Base-by-base conservation (phyloP, 2,113 vertebrate genomes). In the Pimephales promelas region DNA sequence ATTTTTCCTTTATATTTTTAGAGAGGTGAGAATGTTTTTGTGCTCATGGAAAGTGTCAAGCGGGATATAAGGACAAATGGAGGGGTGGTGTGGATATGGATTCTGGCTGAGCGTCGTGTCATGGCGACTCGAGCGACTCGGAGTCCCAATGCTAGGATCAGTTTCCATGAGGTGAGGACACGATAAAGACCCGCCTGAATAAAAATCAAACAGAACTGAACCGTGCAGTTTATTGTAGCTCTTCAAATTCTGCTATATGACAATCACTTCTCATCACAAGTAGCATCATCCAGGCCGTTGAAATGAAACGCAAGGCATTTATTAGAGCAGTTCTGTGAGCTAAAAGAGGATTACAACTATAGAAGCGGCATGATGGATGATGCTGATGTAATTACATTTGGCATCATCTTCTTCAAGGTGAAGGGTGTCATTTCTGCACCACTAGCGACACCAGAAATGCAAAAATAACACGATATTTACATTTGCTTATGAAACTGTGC, bases 1-100 rank as follows among this genome's bases (percentile, higher is more conserved):
- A 20, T 26, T 20, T 79, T 86, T 90, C 83, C 88, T 86, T 87
- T 83, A 22, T 26, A 86, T 85, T 82, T 89, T 86, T 89, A 86
- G 86, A 90, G 89, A 93, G 91, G 90, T 91, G 92, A 92, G 91
- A 90, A 91, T 91, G 91, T 88, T 91, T 90, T 90, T 90, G 90
- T 91, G 92, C 90, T 90, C 89, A 92, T 85, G 90, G 91, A 90
- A 90, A 87, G 88, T 87, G 88, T 92, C 89, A 87, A 90, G 86
- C 83, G 79, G 84, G 90, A 88, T 88, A 89, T 84, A 87, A 90
- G 92, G 90, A 92, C 90, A 90, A 92, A 94, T 92, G 87, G 82
- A 89, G 86, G 84, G 66, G 84, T 86, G 61, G 84, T 88, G 89
- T 86, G 89, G 78, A 20, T 86, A 82, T 82, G 87, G 87, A 79